Percentiles rank a stretch among this genome's conserved stretches.
phyloP scores from a whole-genome alignment of 92 coral and sea anemone genomes.

The Meandrina meandrites region DNA sequence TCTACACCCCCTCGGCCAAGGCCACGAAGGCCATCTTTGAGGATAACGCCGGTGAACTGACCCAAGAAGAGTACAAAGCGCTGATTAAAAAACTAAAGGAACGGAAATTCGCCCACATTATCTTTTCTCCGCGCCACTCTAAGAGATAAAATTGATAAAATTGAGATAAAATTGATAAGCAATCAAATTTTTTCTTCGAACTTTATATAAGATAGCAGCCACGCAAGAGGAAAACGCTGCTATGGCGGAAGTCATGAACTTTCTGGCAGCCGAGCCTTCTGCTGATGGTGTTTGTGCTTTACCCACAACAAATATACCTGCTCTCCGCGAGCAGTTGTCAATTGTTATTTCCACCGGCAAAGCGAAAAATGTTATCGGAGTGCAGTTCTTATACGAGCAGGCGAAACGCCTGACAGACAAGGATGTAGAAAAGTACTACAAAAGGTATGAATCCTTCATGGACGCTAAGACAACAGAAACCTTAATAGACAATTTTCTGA shows the following conservation, averaged over 20 bases:
- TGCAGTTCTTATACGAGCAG: constrained; percentile 22
- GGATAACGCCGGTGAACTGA: no score
- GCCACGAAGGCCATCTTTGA: no score
- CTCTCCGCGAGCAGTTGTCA: constrained; percentile 16
- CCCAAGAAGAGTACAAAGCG: no score
- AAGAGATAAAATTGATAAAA: no score
- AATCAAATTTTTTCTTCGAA: not conserved
- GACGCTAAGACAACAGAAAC: constrained; percentile 21
- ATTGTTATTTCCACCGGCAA: constrained; percentile 9
- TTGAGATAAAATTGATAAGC: no score
- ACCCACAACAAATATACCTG: not conserved
- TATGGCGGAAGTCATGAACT: not conserved
- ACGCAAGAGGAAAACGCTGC: no score
- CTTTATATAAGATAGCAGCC: not conserved
- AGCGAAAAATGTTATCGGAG: constrained; percentile 19
- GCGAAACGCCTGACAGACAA: constrained; percentile 9
- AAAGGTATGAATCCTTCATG: constrained; percentile 26
- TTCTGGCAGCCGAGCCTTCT: not conserved
- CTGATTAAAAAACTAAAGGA: no score
- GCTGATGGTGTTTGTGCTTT: no score
- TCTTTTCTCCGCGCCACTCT: no score
- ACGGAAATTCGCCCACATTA: no score
- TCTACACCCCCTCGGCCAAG: no score
- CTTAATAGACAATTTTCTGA: not conserved
- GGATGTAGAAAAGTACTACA: constrained; percentile 9